Base-by-base conservation (phyloP, 2,113 vertebrate species). In the Microcebus tavaratra region DNA sequence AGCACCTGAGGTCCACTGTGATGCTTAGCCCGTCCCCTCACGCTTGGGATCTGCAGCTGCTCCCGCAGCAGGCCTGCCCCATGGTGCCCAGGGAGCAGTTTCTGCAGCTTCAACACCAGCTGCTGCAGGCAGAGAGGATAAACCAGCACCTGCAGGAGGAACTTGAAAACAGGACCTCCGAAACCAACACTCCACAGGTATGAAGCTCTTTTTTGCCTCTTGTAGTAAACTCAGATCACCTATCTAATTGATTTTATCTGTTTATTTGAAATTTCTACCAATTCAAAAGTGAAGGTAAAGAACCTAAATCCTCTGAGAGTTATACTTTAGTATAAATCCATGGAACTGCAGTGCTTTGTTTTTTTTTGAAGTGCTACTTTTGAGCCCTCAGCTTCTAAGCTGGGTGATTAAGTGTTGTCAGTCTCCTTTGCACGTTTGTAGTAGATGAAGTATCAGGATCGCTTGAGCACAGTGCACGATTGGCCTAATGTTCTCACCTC, bases 161-260 rank as follows among this genome's bases (percentile, higher is more conserved):
- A 36, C 98, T 99, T 4, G 97, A 98, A 94, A 98, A 97, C 39
- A 98, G 97, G 97, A 91, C 98, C 90, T 98, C 98, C 0, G 99
- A 99, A 72, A 98, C 97, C 84, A 99, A 98, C 97, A 92, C 98
- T 93, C 99, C 98, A 76, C 99, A 99, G 99, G 99, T 99, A 98
- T 61, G 86, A 82, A 29, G 8, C 15, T 20, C 48, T 25, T 0
- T n/a, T 8, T 1, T 6, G 53, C 36, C 61, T 48, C n/a, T 17
- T 1, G 6, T 14, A 45, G 42, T 68, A 12, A 0, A 0, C 1
- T 42, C 81, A 5, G 1, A 0, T 81, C 21, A 27, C 12, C 0
- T 10, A 0, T 17, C 59, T 39, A 10, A 27, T 81, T 81, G 4
- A 39, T 89, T 92, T 87, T 55, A 59, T 39, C 20, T 83, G 96